phyloP scores from a whole-genome alignment of 2,113 vertebrate genomes.

The Proterorhinus semilunaris region DNA sequence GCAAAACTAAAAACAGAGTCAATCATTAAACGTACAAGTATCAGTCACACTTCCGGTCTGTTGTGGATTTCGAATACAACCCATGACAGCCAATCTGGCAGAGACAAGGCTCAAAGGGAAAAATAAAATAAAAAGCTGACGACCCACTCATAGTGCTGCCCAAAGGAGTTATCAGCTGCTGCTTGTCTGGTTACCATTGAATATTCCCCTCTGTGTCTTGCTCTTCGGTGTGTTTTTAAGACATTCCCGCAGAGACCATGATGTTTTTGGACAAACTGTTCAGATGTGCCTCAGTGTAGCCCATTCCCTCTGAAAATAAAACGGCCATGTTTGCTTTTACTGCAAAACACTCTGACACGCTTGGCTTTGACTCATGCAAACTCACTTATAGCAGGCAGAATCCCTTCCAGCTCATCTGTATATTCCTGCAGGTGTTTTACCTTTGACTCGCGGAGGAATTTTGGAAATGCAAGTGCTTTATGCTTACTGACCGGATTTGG shows the following conservation, averaged over 20 bases:
- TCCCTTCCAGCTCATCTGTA: slow-evolving; percentile 1
- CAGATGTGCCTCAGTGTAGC: slow-evolving; percentile 36
- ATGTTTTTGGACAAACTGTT: slow-evolving; percentile 33
- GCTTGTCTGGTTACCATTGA: slow-evolving; percentile 14
- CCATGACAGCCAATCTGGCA: not conserved
- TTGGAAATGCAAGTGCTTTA: slow-evolving; percentile 24
- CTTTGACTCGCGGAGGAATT: slow-evolving; percentile 17
- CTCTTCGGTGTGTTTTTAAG: slow-evolving; percentile 40
- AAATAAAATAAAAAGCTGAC: not conserved
- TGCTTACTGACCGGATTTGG: slow-evolving; percentile 22
- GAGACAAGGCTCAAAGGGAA: too few species aligned
- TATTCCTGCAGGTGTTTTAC: slow-evolving; percentile 35
- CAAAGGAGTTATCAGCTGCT: not conserved
- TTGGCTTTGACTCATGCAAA: slow-evolving; percentile 27
- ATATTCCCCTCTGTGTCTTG: slow-evolving; percentile 11
- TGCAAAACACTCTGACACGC: slow-evolving; percentile 25
- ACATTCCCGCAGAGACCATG: slow-evolving; percentile 29
- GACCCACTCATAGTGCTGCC: not conserved
- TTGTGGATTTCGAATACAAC: not conserved
- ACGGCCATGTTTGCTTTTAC: slow-evolving; percentile 8
- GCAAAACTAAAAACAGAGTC: too few species aligned
- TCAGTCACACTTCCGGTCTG: too few species aligned
- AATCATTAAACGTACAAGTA: too few species aligned
- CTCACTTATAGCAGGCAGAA: not conserved
- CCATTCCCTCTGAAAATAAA: slow-evolving; percentile 26